A percentile compares a stretch with the other conserved stretches of the same genome.
phyloP scores from a whole-genome alignment of 2,797 vertebrate species.

The Centroberyx gerrardi region DNA sequence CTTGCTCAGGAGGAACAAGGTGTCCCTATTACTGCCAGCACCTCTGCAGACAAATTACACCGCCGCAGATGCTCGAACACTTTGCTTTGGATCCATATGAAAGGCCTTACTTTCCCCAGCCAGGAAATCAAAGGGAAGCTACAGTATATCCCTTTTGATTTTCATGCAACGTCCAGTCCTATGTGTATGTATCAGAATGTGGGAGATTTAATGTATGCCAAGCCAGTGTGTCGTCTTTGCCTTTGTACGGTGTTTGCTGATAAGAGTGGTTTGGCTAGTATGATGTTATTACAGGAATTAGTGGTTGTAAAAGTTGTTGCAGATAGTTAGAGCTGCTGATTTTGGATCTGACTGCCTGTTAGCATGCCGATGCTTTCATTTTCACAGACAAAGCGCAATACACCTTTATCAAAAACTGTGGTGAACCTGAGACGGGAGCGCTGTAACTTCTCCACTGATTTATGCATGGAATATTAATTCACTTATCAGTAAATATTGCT shows the following conservation, averaged over 20 bases:
- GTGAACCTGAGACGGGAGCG: neutral
- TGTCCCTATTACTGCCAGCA: constrained; percentile 62
- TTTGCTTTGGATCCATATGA: constrained; percentile 54
- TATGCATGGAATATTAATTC: neutral
- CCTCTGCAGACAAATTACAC: constrained; percentile 58
- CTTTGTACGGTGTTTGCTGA: constrained; percentile 31
- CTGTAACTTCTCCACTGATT: neutral
- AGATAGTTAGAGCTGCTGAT: neutral
- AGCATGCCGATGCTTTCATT: neutral
- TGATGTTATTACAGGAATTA: constrained; percentile 7
- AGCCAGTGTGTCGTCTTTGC: constrained; percentile 25
- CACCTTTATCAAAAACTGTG: neutral
- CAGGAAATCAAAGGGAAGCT: constrained; percentile 69
- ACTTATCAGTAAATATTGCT: neutral
- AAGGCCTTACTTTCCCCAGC: constrained; percentile 48
- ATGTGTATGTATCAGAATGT: constrained; percentile 36
- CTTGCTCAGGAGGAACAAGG: constrained; percentile 59
- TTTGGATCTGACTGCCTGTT: constrained; percentile 15
- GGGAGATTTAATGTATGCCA: constrained; percentile 49
- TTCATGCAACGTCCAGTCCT: constrained; percentile 35
- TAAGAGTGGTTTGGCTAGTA: constrained; percentile 11
- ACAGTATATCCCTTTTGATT: constrained; percentile 51
- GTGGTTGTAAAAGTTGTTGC: neutral
- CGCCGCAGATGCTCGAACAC: constrained; percentile 59
- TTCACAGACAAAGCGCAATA: neutral